These are phyloP conservation scores for Microtus richardsoni DNA, from an alignment of 2,113 vertebrate species.

Conservation along the genomic window DNA sequence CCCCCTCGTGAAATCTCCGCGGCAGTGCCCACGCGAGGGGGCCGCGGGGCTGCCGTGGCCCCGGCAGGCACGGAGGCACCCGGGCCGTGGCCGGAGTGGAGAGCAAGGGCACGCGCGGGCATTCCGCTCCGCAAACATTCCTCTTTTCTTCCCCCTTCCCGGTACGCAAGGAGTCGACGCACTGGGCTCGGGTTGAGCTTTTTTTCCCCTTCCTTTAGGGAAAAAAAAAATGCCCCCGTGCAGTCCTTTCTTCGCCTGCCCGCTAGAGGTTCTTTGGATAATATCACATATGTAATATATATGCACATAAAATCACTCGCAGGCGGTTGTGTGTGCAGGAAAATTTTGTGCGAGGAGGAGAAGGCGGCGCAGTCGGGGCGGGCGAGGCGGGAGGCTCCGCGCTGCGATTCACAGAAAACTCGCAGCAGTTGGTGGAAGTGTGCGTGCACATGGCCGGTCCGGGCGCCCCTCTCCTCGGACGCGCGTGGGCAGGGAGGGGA, in stretches of 20 bases:
- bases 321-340: constrained; percentile 71
- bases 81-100: constrained; percentile 56
- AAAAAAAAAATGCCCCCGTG: constrained; percentile 77
- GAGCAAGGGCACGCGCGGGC: constrained; percentile 71
- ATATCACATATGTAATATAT: constrained; percentile 80
- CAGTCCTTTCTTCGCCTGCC: constrained; percentile 84
- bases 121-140: constrained; percentile 70
- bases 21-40: constrained; percentile 51
- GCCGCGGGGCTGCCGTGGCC: constrained; percentile 26
- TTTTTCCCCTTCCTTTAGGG: constrained; percentile 55
- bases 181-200: constrained; percentile 86
- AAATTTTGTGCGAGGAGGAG: constrained; percentile 31
- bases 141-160: constrained; percentile 67
- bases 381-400: constrained; percentile 71
- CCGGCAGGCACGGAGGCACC: constrained; percentile 14
- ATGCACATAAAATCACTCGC: constrained; percentile 75
- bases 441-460: constrained; percentile 67
- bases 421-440: constrained; percentile 73
- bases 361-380: constrained; percentile 61
- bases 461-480: constrained; percentile 44
- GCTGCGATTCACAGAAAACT: constrained; percentile 75
- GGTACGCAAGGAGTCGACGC: constrained; percentile 82
- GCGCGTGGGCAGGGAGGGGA: constrained; percentile 22
- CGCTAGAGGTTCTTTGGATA: constrained; percentile 87
- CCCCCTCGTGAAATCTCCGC: constrained; percentile 66